Evolutionary conservation across 2,113 vertebrate genomes (phyloP).

Genomic region (Prolemur simus): DNA sequence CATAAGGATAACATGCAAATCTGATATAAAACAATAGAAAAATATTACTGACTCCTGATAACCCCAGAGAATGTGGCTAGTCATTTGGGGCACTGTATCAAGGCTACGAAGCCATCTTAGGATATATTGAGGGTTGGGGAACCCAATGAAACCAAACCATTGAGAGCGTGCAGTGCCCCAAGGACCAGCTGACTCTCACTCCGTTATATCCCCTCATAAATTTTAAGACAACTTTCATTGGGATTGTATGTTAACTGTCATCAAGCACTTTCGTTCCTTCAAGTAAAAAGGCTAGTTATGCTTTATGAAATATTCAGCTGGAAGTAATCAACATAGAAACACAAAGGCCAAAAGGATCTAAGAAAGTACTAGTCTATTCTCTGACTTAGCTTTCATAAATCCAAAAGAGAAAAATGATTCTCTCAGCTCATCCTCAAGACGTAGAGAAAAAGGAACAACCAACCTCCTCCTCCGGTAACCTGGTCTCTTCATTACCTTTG

Average conservation of each 20-base stretch:
- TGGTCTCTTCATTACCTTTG: not conserved
- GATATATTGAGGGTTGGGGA: not conserved
- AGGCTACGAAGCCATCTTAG: not conserved
- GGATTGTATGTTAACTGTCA: not conserved
- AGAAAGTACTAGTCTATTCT: not conserved
- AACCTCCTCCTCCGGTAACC: not conserved
- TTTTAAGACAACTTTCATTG: not conserved
- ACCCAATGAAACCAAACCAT: not conserved
- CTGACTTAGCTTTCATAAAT: not conserved
- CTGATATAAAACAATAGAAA: not conserved
- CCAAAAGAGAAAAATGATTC: not conserved
- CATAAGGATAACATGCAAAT: not conserved
- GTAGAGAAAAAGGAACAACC: not conserved
- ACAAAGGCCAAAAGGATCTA: not conserved
- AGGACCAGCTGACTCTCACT: slow-evolving; percentile 7
- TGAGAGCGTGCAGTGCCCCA: slow-evolving; percentile 39
- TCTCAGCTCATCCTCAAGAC: not conserved
- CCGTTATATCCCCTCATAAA: slow-evolving; percentile 27
- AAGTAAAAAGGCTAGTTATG: not conserved
- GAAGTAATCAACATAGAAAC: not conserved
- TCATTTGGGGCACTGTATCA: not conserved
- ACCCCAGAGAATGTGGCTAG: not conserved
- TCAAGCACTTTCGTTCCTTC: not conserved
- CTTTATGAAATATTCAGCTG: not conserved
- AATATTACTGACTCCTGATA: not conserved